Evolutionary conservation across 1,140 invertebrate species (phyloP), one percentile per base, ranked within the genome.

Genomic region (Anastrepha ludens): DNA sequence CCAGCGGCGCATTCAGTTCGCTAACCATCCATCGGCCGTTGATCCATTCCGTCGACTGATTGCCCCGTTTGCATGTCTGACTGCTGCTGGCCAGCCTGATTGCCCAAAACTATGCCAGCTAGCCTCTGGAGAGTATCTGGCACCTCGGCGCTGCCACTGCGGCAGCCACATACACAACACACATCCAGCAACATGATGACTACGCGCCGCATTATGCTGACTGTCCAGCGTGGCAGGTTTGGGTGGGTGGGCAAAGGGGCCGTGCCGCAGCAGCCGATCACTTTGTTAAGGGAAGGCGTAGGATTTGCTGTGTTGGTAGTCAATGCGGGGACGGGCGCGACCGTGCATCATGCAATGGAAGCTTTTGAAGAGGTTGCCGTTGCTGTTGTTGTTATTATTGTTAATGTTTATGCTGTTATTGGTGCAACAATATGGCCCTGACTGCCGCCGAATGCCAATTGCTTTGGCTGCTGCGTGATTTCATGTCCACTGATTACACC

Each of bases 401-500:
- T 6, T 55, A 47, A 55, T 81, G 74, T 81, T 81, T 81, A 81
- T 81, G 47, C 47, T 55, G 47, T 81, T 81, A 81, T 81, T 81
- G 74, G 74, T 81, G 74, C 74, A 50, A 81, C 74, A 81, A 55
- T 81, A 81, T 81, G 74, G 74, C 74, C 47, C 74, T 81, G 74
- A 81, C 44, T 81, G 74, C 74, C 74, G 74, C 74, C 74, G 74
- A 20, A 81, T 81, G 74, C 74, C 74, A 81, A 81, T 81, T 58
- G 74, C 74, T 47, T 20, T 81, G 74, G 74, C 74, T 81, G 74
- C 74, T 81, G 74, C 74, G 74, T 81, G 74, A 81, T 81, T 81
- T 81, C 74, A 81, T 81, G 74, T 81, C 74, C 74, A 20, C 47
- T 81, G 74, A 81, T 81, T 81, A 81, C 74, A 81, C 74, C 74